Evolutionary conservation across 2,888 invertebrate species (phyloP).

Genomic region (Dione juno): DNA sequence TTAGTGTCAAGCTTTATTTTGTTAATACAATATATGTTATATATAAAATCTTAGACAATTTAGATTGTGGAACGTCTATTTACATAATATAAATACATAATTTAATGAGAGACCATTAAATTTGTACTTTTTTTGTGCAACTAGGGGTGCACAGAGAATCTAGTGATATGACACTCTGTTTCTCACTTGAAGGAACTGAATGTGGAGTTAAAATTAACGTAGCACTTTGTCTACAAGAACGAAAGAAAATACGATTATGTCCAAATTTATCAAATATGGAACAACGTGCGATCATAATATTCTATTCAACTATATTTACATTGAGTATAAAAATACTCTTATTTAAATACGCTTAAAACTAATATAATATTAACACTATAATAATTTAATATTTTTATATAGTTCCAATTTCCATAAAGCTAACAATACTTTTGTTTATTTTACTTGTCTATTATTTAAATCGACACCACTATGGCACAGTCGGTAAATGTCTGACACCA

Average conservation of each 20-base stretch:
- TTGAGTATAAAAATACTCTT: neutral
- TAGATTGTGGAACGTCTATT: too few relatives aligned
- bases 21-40: too few relatives aligned
- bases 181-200: neutral
- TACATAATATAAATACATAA: too few relatives aligned
- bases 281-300: neutral
- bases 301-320: neutral
- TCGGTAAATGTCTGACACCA: neutral
- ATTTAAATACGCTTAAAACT: neutral
- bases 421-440: neutral
- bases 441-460: neutral
- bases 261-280: too few relatives aligned
- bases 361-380: slow-evolving; percentile 1
- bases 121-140: too few relatives aligned
- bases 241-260: too few relatives aligned
- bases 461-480: neutral
- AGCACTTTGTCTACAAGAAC: neutral
- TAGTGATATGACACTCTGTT: too few relatives aligned
- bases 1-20: too few relatives aligned
- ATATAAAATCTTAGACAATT: too few relatives aligned
- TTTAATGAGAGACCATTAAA: too few relatives aligned
- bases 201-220: neutral
- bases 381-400: neutral
- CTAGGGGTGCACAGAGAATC: too few relatives aligned
- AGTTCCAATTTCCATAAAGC: slow-evolving; percentile 8